Base-by-base conservation (phyloP, 2,113 vertebrate species). In the Ptilorrhoa leucosticta region DNA sequence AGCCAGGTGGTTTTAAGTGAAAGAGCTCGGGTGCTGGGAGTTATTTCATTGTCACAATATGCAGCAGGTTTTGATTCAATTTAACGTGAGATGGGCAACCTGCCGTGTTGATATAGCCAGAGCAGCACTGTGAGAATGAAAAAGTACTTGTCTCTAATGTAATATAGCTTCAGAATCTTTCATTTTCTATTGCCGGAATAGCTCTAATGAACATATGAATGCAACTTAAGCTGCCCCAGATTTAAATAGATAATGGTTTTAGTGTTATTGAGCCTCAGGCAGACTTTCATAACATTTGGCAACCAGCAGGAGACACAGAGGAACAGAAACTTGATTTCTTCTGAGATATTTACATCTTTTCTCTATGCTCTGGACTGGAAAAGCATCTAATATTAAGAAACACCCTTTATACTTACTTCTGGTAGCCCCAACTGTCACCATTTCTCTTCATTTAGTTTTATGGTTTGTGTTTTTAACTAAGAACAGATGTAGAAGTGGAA, bases 271-370 rank as follows among this genome's bases (percentile, higher is more conserved):
- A 76, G 57, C 86, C 83, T 89, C 72, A 90, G 91, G 89, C 83
- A 63, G 51, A 47, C 58, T 77, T 94, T n/a, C 51, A 92, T 79
- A 80, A 58, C 39, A 84, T 89, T 94, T 91, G 78, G 56, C 4
- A 9, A 92, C 56, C 86, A 93, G 86, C 80, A 71, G 71, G 83
- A 90, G 70, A 93, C 71, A 54, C 0, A 72, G 45, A 82, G 24
- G 60, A 93, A 81, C 39, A 90, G 76, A 92, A 92, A 90, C 19
- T 63, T 51, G 24, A 42, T 78, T 94, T 78, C 47, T 94, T 94
- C 54, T 66, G 56, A 86, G 51, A 66, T 35, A 71, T 93, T 94
- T 83, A 53, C 10, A 53, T 48, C 9, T 93, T 90, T 89, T 72
- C 31, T 83, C 37, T 73, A 7, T 50, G 45, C 35, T 80, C 15